Conservation (phyloP, 2,797 vertebrate species). For the Decapterus maruadsi region DNA sequence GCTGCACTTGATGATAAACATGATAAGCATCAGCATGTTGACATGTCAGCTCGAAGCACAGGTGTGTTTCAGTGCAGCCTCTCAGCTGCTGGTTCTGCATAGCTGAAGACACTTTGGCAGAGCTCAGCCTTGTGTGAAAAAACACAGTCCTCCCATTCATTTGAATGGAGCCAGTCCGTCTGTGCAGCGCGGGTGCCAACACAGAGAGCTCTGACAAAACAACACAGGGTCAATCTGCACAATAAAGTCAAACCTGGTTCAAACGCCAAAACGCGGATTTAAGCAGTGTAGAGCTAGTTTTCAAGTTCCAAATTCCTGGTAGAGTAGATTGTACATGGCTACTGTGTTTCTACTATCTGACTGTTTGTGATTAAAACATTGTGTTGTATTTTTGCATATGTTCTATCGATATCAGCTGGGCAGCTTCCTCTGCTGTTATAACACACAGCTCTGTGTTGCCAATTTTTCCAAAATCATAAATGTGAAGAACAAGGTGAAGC, state of each 20-base stretch:
- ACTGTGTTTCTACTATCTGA: background rate
- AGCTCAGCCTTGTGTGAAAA: background rate
- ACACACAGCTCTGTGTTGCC: background rate
- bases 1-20: background rate
- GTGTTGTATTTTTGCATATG: background rate
- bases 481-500: background rate
- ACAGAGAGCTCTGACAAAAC: background rate
- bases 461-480: slow-evolving; percentile 5
- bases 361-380: background rate
- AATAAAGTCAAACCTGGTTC: background rate
- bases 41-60: background rate
- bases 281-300: background rate
- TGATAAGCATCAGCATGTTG: background rate
- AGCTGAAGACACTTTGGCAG: background rate
- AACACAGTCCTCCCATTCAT: background rate
- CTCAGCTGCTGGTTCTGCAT: background rate
- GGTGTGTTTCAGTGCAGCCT: background rate
- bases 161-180: background rate
- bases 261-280: background rate
- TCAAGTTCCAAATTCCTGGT: background rate
- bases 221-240: background rate
- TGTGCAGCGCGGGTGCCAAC: background rate
- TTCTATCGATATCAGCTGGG: background rate
- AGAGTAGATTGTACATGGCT: background rate
- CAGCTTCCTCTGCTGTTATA: background rate